Percentiles rank a stretch among this genome's conserved stretches.
phyloP scores from a whole-genome alignment of 1,140 invertebrate species.

The Temnothorax curvispinosus region DNA sequence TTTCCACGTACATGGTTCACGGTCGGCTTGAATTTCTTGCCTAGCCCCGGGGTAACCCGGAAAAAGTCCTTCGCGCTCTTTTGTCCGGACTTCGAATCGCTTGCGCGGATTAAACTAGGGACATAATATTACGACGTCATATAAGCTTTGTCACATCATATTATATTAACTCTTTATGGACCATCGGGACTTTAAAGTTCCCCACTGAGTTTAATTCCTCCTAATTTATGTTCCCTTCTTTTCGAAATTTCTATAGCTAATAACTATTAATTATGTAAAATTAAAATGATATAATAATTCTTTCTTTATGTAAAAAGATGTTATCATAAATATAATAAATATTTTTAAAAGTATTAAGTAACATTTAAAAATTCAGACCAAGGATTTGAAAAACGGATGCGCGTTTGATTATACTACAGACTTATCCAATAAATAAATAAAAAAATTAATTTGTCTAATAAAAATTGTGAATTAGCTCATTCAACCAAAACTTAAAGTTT shows the following conservation, averaged over 20 bases:
- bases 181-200: constrained; percentile 12
- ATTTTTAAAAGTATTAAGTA: neutral
- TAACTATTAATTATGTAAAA: neutral
- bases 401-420: neutral
- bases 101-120: constrained; percentile 37
- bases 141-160: constrained; percentile 30
- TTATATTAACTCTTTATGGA: constrained; percentile 34
- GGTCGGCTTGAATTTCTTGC: constrained; percentile 74
- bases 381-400: neutral
- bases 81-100: constrained; percentile 33
- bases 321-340: neutral
- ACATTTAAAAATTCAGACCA: neutral
- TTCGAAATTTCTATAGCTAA: neutral
- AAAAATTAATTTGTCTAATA: neutral
- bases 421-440: neutral
- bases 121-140: constrained; percentile 58
- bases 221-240: constrained; percentile 16
- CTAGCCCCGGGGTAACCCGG: constrained; percentile 19
- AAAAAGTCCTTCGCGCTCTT: constrained; percentile 54
- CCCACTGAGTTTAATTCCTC: neutral
- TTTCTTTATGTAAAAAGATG: neutral
- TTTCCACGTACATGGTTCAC: constrained; percentile 73
- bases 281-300: neutral
- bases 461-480: neutral
- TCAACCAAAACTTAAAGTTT: neutral